A percentile compares a stretch with the other conserved stretches of the same genome.
Evolutionary conservation across 1,140 invertebrate species (phyloP).

Genomic region (Odontomachus brunneus): DNA sequence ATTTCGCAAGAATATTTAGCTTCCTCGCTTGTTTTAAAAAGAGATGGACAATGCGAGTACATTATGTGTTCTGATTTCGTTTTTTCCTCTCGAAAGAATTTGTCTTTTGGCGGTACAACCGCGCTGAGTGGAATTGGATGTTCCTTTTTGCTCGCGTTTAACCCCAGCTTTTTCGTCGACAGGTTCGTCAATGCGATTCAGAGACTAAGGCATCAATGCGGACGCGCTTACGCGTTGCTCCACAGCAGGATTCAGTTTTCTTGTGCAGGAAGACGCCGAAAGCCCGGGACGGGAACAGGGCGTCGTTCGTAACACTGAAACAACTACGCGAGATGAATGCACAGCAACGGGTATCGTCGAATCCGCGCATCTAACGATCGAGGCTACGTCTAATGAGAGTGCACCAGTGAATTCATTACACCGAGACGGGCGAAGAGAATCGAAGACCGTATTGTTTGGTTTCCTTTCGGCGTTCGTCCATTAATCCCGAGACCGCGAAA

Average conservation of each 20-base stretch:
- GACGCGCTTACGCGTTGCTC: constrained; percentile 27
- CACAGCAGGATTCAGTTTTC: neutral
- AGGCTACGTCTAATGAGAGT: constrained; percentile 32
- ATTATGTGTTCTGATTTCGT: no score
- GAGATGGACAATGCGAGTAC: no score
- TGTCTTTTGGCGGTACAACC: no score
- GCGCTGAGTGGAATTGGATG: no score
- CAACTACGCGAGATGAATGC: constrained; percentile 9
- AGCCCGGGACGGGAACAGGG: no score
- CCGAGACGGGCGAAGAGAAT: neutral
- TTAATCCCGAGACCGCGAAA: constrained; percentile 25
- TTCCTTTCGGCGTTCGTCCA: constrained; percentile 40
- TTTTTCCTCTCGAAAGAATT: no score
- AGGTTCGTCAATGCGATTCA: constrained; percentile 17
- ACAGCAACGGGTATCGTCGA: neutral
- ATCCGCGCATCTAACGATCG: constrained; percentile 20
- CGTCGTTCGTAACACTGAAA: neutral
- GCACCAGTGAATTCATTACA: constrained; percentile 35
- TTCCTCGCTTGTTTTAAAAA: no score
- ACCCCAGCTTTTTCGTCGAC: constrained; percentile 35
- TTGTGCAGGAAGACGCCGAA: neutral
- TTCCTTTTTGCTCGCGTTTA: constrained; percentile 51
- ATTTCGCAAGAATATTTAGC: no score
- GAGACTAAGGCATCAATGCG: constrained; percentile 55
- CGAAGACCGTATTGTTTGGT: constrained; percentile 29